Evolutionary conservation across 2,797 vertebrate species (phyloP), one percentile per base, ranked within the genome.

Genomic region (Poeciliopsis gracilis): DNA sequence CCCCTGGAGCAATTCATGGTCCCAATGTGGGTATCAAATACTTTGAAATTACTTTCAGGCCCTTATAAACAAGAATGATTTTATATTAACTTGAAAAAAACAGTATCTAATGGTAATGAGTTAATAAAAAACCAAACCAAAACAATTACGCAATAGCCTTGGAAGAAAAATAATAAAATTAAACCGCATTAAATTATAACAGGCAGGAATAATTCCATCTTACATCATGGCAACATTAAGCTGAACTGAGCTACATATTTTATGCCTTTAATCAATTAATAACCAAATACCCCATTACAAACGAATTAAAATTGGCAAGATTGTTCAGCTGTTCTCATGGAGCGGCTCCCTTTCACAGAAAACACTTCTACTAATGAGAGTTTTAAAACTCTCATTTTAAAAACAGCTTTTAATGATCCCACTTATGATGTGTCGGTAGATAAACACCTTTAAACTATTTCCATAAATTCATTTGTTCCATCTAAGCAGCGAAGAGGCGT

Each of bases 331-430:
- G 23, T 25, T 49, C 25, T 41, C 45, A 53, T 61, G 43, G 49
- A 53, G 45, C 70, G 53, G 73, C 78, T 74, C 43, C 53, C 53
- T 57, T 75, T 73, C 15, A 74, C 23, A 47, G 66, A 57, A 28
- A 74, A 43, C 46, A 1, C 25, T 38, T 16, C 9, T 76, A 72
- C 30, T 78, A 78, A 81, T 23, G 1, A 59, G 55, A 38, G 36
- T 38, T 38, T 38, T 38, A 38, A 38, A 38, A 38, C 5, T 38
- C 36, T 38, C 36, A 38, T 38, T 38, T 38, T 38, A 5, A 72
- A 77, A 83, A 79, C 0, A 38, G 61, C 36, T 8, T 77, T 20
- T 57, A 78, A 77, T 79, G 43, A 33, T 59, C 69, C 45, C 74
- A 75, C 20, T 75, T 72, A 49, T 38, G 36, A 55, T 55, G 33